Conservation (phyloP, 1,140 invertebrate genomes). For the Zaprionus nigranus region DNA sequence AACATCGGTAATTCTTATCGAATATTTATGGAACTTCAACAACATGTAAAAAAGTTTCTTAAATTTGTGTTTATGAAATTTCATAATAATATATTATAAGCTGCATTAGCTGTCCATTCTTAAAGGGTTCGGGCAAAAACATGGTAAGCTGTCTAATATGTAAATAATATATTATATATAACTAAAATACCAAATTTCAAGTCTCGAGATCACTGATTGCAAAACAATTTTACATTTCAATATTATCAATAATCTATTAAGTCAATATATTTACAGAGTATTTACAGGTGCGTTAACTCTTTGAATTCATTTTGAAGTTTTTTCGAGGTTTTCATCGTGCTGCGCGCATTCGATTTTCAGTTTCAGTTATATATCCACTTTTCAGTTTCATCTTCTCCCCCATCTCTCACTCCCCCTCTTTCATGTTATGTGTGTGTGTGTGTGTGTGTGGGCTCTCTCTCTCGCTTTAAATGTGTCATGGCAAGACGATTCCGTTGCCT, state of each 20-base stretch:
- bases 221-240: too few species aligned
- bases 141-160: too few species aligned
- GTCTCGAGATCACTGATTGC: too few species aligned
- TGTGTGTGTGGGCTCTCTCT: neutral
- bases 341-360: conserved; percentile 47
- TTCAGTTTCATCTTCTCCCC: conserved; percentile 6
- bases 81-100: neutral
- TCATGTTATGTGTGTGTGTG: neutral
- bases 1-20: neutral
- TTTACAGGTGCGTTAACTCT: neutral
- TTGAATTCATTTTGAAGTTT: conserved; percentile 29
- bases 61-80: neutral
- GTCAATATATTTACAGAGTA: neutral
- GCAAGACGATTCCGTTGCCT: conserved; percentile 38
- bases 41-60: neutral
- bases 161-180: too few species aligned
- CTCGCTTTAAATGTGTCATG: conserved; percentile 40
- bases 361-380: conserved; percentile 29
- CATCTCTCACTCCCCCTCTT: neutral
- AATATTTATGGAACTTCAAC: neutral
- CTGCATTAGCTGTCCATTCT: neutral
- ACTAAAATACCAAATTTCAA: too few species aligned
- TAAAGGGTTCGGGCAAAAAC: neutral
- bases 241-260: too few species aligned
- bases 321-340: conserved; percentile 37